phyloP scores from a whole-genome alignment of 1,140 invertebrate species.

The Plectrocnemia conspersa region DNA sequence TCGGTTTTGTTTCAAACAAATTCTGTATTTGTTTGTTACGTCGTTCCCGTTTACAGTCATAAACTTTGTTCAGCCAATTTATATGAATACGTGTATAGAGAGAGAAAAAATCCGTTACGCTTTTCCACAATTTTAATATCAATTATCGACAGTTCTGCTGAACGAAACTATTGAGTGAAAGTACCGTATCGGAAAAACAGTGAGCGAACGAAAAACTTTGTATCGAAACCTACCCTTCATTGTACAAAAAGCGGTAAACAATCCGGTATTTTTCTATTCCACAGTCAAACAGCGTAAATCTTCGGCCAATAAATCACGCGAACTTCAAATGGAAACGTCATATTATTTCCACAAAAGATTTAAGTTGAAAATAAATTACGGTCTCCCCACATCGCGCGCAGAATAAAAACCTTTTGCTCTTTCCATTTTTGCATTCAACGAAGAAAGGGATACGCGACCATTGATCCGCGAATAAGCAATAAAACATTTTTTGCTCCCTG shows the following conservation, averaged over 20 bases:
- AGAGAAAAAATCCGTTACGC: too few relatives aligned
- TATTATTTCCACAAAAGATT: slow-evolving; percentile 37
- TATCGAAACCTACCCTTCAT: background rate
- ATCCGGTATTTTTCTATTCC: slow-evolving; percentile 22
- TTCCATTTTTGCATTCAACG: slow-evolving; percentile 4
- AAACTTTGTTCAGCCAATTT: slow-evolving; percentile 26
- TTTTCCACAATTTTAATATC: slow-evolving; percentile 7
- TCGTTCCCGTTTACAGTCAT: slow-evolving; percentile 16
- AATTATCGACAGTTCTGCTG: slow-evolving; percentile 11
- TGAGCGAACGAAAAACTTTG: background rate
- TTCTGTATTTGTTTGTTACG: slow-evolving; percentile 24
- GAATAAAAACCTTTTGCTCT: slow-evolving; percentile 18
- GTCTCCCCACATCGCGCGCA: slow-evolving; percentile 26
- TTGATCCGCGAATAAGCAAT: too few relatives aligned
- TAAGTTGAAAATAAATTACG: slow-evolving; percentile 37
- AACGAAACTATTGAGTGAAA: background rate
- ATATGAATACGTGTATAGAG: too few relatives aligned
- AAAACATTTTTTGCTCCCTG: too few relatives aligned
- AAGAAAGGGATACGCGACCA: too few relatives aligned
- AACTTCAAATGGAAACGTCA: slow-evolving; percentile 37
- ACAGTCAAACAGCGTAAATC: slow-evolving; percentile 35
- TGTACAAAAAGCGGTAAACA: slow-evolving; percentile 2
- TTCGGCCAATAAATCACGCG: slow-evolving; percentile 32
- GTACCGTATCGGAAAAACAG: background rate
- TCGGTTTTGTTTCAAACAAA: slow-evolving; percentile 25